Evolutionary conservation across 2,888 invertebrate species (phyloP).

Genomic region (Tupiocoris notatus): DNA sequence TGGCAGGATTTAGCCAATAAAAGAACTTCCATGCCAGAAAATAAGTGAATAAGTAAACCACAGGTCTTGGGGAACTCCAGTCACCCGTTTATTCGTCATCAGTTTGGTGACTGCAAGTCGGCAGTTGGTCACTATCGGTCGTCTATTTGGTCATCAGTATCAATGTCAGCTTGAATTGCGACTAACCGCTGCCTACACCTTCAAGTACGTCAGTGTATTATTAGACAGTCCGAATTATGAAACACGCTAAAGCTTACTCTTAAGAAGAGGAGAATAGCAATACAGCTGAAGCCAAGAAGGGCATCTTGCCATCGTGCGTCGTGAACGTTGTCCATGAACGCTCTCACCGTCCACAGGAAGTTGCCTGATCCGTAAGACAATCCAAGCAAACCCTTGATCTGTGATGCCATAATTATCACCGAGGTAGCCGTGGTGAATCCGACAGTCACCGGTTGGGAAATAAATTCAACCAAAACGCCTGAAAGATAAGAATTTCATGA

Average conservation of each 20-base stretch:
- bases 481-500: constrained; percentile 51
- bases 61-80: too few species aligned
- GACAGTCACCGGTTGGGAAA: constrained; percentile 84
- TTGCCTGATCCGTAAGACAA: constrained; percentile 70
- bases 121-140: too few species aligned
- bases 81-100: too few species aligned
- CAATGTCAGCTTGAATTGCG: too few species aligned
- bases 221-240: too few species aligned
- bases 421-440: constrained; percentile 91
- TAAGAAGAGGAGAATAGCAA: constrained; percentile 69
- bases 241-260: constrained; percentile 61
- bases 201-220: too few species aligned
- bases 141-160: too few species aligned
- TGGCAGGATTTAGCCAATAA: too few species aligned
- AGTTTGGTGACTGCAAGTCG: too few species aligned
- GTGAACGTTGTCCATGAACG: constrained; percentile 68
- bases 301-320: constrained; percentile 69
- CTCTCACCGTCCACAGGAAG: constrained; percentile 71
- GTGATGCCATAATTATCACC: constrained; percentile 83
- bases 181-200: too few species aligned
- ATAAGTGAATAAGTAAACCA: too few species aligned
- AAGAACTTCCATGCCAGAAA: too few species aligned
- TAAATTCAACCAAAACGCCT: constrained; percentile 87
- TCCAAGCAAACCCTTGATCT: constrained; percentile 73
- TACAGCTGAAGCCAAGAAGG: constrained; percentile 69